These are phyloP conservation scores for Dreissena rostriformis DNA, from an alignment of 1,140 invertebrate genomes.

Conservation along the genomic window DNA sequence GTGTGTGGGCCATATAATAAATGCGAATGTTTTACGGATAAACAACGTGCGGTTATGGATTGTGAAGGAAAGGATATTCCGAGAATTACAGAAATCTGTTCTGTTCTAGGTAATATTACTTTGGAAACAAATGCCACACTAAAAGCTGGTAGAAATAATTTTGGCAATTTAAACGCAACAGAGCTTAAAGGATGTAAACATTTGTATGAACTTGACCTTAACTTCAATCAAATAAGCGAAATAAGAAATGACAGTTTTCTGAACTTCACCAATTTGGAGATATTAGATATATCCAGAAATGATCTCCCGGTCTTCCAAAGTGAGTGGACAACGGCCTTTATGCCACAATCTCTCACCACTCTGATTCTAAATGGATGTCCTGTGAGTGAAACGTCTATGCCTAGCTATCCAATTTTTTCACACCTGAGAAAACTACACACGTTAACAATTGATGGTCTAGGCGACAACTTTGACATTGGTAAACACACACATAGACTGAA, in stretches of 20 bases:
- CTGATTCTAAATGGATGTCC: background rate
- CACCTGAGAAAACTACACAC: background rate
- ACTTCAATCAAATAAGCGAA: slow-evolving; percentile 9
- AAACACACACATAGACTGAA: background rate
- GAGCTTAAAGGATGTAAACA: slow-evolving; percentile 33
- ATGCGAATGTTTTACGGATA: too few relatives aligned
- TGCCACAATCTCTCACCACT: background rate
- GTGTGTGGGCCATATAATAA: too few relatives aligned
- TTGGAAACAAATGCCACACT: background rate
- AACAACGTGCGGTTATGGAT: too few relatives aligned
- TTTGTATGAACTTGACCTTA: slow-evolving; percentile 26
- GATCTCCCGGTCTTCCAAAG: background rate
- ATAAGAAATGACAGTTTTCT: slow-evolving; percentile 4
- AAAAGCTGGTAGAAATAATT: background rate
- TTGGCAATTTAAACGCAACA: background rate
- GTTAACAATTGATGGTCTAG: slow-evolving; percentile 1
- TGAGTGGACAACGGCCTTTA: too few relatives aligned
- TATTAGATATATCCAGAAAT: slow-evolving; percentile 7
- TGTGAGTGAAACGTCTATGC: background rate
- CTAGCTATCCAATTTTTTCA: background rate
- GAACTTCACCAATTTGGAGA: background rate
- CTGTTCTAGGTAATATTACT: background rate
- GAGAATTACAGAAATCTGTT: background rate
- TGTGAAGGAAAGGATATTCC: background rate
- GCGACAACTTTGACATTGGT: background rate